These are phyloP conservation scores for Hapalemur alaotrensis DNA, from an alignment of 2,797 vertebrate species.

Conservation along the genomic window DNA sequence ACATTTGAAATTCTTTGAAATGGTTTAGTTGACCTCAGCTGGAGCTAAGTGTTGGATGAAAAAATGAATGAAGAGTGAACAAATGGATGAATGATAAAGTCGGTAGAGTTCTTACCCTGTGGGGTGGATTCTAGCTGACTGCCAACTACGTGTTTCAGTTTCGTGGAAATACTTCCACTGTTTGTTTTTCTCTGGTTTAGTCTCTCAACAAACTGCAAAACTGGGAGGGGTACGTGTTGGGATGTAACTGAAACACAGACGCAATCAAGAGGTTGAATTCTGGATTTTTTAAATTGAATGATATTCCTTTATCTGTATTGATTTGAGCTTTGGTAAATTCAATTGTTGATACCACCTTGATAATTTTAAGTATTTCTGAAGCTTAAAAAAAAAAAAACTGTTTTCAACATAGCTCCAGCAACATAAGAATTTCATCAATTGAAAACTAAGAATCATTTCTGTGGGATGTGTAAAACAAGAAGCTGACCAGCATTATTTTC, in stretches of 20 bases:
- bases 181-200: constrained; percentile 10
- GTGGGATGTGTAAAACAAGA: constrained; percentile 78
- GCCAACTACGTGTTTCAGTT: neutral
- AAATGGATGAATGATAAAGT: neutral
- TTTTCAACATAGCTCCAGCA: constrained; percentile 73
- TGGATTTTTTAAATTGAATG: constrained; percentile 66
- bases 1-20: neutral
- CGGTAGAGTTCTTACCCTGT: neutral
- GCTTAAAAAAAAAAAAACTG: constrained; percentile 61
- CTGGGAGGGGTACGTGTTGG: neutral
- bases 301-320: constrained; percentile 68
- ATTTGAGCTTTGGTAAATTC: constrained; percentile 71
- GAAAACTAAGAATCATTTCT: constrained; percentile 75
- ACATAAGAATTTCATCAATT: constrained; percentile 76
- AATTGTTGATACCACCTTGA: constrained; percentile 70
- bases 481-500: constrained; percentile 72
- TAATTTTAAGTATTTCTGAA: constrained; percentile 72
- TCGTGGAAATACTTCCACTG: neutral
- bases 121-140: neutral
- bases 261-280: constrained; percentile 65
- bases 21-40: neutral
- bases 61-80: neutral
- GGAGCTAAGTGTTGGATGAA: neutral
- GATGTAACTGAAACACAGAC: constrained; percentile 54
- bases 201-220: constrained; percentile 29